Conservation (phyloP, 1,140 invertebrate species). For the Diachasmimorpha longicaudata region DNA sequence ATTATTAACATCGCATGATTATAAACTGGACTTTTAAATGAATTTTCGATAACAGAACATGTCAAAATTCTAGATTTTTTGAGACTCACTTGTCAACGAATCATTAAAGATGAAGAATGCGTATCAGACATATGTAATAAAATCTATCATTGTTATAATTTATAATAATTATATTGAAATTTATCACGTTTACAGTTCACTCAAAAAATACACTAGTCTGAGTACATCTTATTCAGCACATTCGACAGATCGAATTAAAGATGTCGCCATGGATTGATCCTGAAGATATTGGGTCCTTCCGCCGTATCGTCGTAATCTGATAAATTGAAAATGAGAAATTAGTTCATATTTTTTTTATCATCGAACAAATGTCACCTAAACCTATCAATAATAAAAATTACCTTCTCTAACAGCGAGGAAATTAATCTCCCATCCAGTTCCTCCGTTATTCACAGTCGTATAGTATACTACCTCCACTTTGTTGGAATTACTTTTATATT, state of each 20-base stretch:
- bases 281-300: background rate
- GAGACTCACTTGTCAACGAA: too few species aligned
- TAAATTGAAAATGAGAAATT: background rate
- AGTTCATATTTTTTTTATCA: background rate
- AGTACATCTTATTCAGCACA: background rate
- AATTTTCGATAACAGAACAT: too few species aligned
- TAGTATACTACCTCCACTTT: conserved; percentile 67
- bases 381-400: background rate
- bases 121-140: background rate
- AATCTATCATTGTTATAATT: background rate
- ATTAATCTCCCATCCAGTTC: conserved; percentile 70
- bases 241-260: background rate
- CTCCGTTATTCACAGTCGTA: conserved; percentile 71
- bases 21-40: too few species aligned
- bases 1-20: too few species aligned
- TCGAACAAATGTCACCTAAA: background rate
- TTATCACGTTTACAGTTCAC: background rate
- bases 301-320: background rate
- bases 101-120: too few species aligned
- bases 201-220: too few species aligned
- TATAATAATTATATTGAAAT: background rate
- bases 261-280: background rate
- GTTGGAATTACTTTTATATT: conserved; percentile 63
- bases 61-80: too few species aligned
- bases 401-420: conserved; percentile 51